A percentile compares a stretch with the other conserved stretches of the same genome.
Evolutionary conservation across 2,797 vertebrate species (phyloP).

Genomic region (Dallia pectoralis): DNA sequence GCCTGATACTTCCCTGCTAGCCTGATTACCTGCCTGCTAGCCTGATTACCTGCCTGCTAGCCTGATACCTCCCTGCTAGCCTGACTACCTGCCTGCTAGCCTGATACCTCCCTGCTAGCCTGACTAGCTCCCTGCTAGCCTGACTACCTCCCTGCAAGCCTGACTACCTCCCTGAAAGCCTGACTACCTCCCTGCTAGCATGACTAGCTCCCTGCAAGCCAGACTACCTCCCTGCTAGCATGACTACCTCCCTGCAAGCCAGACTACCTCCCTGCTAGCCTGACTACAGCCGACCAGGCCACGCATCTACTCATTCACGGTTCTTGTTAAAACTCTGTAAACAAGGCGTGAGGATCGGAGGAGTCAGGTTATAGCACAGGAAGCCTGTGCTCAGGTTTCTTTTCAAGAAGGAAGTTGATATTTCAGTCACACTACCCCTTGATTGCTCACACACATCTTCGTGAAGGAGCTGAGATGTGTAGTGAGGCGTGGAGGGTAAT

Average conservation of each 20-base stretch:
- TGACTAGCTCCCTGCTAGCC: not conserved
- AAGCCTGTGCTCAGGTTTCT: conserved; percentile 62
- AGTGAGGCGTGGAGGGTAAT: not conserved
- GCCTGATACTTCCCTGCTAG: conserved; percentile 1
- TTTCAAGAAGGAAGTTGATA: conserved; percentile 48
- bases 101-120: conserved; percentile 3
- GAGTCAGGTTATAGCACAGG: conserved; percentile 61
- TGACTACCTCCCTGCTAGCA: not conserved
- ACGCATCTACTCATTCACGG: not conserved
- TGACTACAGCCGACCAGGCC: conserved; percentile 22
- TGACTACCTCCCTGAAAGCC: not conserved
- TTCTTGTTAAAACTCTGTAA: conserved; percentile 53
- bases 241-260: conserved; percentile 20
- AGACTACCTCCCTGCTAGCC: not conserved
- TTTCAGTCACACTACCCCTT: conserved; percentile 15
- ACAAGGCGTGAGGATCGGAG: conserved; percentile 26
- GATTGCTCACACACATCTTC: conserved; percentile 1
- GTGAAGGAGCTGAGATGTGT: not conserved
- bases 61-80: conserved; percentile 1
- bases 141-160: conserved; percentile 20
- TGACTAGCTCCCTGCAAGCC: conserved; percentile 19
- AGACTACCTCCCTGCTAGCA: not conserved
- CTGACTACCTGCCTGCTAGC: no score
- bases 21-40: not conserved
- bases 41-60: not conserved